phyloP scores from a whole-genome alignment of 2,888 invertebrate genomes.

The Rotaria macrura region DNA sequence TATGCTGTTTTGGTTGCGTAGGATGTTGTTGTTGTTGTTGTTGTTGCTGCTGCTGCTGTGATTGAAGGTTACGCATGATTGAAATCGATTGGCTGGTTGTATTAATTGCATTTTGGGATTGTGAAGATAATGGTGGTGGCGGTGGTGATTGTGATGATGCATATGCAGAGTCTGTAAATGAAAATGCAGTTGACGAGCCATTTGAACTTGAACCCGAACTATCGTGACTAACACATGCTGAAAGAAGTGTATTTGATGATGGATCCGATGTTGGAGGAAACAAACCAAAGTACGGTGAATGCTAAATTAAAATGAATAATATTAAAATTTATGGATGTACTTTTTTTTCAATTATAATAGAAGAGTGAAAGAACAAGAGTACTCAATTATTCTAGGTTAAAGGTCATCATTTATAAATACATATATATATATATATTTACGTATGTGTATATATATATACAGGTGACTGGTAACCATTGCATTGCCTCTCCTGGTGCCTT shows the following conservation, averaged over 20 bases:
- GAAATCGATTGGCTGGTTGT: not conserved
- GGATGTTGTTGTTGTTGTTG: not conserved
- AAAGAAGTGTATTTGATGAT: not conserved
- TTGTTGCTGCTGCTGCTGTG: not conserved
- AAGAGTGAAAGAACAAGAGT: not conserved
- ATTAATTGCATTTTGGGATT: not conserved
- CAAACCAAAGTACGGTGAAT: slow-evolving; percentile 11
- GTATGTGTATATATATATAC: not conserved
- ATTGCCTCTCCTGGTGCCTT: too few relatives aligned
- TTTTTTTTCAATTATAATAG: not conserved
- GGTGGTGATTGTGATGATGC: slow-evolving; percentile 5
- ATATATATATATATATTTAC: too few relatives aligned
- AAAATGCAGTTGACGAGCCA: not conserved
- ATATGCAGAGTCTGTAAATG: not conserved
- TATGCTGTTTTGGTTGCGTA: not conserved
- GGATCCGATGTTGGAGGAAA: not conserved
- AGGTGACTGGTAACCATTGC: too few relatives aligned
- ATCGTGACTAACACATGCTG: slow-evolving; percentile 13
- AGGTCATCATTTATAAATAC: not conserved
- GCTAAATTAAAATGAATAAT: not conserved
- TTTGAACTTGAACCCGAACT: not conserved
- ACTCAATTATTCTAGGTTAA: not conserved
- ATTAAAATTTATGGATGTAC: too few relatives aligned
- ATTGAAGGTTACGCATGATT: not conserved
- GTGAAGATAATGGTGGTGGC: not conserved